Percentiles rank a stretch among this genome's conserved stretches.
Conservation (phyloP, 2,113 vertebrate genomes). For the Pomatostomus ruficeps region DNA sequence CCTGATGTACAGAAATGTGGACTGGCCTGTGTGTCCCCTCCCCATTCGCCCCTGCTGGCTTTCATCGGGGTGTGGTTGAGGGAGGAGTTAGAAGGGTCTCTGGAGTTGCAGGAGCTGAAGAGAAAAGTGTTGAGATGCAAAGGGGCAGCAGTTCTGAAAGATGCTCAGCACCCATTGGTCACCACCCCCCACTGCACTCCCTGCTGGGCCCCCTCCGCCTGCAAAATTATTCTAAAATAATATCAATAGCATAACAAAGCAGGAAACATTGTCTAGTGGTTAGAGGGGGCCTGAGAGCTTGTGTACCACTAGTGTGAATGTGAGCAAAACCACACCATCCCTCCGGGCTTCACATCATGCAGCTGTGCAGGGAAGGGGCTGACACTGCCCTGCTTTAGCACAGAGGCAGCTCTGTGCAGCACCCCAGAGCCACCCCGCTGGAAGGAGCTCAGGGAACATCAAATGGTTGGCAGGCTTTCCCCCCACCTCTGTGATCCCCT, state of each 20-base stretch:
- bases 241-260: slow-evolving; percentile 2
- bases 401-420: not conserved
- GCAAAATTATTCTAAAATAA: slow-evolving; percentile 15
- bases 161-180: slow-evolving; percentile 46
- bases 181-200: not conserved
- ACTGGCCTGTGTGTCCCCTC: not conserved
- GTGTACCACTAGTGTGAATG: not conserved
- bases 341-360: not conserved
- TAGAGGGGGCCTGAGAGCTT: not conserved
- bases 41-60: not conserved
- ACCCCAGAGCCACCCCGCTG: accelerated
- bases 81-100: slow-evolving; percentile 52
- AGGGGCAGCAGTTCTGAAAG: slow-evolving; percentile 47
- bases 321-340: slow-evolving; percentile 35
- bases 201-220: not conserved
- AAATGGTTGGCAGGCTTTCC: not conserved
- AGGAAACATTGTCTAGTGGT: slow-evolving; percentile 52
- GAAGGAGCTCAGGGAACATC: not conserved
- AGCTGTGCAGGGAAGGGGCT: not conserved
- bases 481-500: accelerated
- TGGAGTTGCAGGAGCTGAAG: not conserved
- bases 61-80: not conserved
- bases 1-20: not conserved
- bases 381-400: not conserved
- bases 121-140: not conserved